Conservation (phyloP, 2,113 vertebrate genomes). For the Istiophorus platypterus region DNA sequence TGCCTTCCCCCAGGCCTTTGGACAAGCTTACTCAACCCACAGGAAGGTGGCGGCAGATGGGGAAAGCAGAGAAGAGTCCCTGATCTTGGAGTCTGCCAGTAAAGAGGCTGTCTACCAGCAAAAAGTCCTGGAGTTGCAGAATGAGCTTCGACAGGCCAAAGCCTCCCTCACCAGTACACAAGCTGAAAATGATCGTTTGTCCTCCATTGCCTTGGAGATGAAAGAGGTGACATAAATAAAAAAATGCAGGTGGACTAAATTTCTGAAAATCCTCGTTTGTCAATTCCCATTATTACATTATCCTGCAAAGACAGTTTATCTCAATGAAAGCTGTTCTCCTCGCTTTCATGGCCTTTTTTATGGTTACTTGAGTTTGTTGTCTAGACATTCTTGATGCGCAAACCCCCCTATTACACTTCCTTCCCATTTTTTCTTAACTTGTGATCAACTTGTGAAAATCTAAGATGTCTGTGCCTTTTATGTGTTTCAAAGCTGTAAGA, state of each 20-base stretch:
- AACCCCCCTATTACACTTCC: not conserved
- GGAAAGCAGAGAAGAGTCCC: constrained; percentile 96
- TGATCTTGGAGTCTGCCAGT: constrained; percentile 96
- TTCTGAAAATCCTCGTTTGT: not conserved
- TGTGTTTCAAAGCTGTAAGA: not conserved
- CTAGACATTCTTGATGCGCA: not conserved
- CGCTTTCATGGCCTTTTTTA: not conserved
- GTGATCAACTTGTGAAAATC: not conserved
- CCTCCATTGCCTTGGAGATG: constrained; percentile 90
- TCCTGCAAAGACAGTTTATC: not conserved
- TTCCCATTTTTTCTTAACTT: not conserved
- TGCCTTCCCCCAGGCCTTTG: constrained; percentile 89
- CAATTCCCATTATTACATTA: not conserved
- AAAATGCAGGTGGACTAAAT: not conserved
- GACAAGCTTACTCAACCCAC: constrained; percentile 95
- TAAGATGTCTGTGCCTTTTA: not conserved
- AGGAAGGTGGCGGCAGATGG: constrained; percentile 97
- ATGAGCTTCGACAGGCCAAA: constrained; percentile 92
- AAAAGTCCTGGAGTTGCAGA: constrained; percentile 95
- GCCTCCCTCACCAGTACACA: constrained; percentile 89
- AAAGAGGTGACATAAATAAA: constrained; percentile 87
- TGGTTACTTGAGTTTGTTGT: not conserved
- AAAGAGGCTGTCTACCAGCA: constrained; percentile 97
- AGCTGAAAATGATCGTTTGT: constrained; percentile 93
- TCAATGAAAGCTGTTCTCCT: not conserved